These are phyloP conservation scores for Hypselothyrea guttata DNA, from an alignment of 2,888 invertebrate genomes.

Conservation along the genomic window DNA sequence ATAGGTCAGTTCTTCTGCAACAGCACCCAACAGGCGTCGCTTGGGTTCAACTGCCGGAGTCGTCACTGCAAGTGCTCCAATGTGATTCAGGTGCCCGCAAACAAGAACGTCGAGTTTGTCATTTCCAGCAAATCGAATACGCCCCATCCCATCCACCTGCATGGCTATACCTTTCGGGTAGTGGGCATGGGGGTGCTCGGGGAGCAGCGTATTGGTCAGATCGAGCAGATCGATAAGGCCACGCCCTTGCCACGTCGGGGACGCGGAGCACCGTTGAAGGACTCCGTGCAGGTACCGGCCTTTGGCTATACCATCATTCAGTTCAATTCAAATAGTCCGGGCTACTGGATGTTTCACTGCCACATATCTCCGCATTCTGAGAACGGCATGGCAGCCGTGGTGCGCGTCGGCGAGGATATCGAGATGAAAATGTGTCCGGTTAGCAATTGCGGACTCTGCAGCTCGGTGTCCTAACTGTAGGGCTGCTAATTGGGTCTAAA, in stretches of 20 bases:
- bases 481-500: no score
- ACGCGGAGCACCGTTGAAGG: constrained; percentile 73
- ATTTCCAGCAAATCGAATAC: constrained; percentile 67
- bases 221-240: constrained; percentile 71
- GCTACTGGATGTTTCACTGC: constrained; percentile 80
- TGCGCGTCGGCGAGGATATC: constrained; percentile 75
- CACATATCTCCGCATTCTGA: constrained; percentile 79
- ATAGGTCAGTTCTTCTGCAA: constrained; percentile 76
- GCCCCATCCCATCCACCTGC: constrained; percentile 78
- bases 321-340: constrained; percentile 75
- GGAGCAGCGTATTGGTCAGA: constrained; percentile 67
- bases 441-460: constrained; percentile 79
- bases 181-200: constrained; percentile 80
- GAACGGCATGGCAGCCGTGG: constrained; percentile 77
- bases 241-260: constrained; percentile 71
- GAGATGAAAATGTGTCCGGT: constrained; percentile 80
- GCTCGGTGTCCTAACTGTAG: constrained; percentile 56
- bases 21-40: constrained; percentile 62
- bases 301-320: constrained; percentile 79
- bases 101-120: constrained; percentile 74
- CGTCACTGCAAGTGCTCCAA: constrained; percentile 77
- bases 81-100: constrained; percentile 78
- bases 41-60: constrained; percentile 71
- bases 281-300: constrained; percentile 78
- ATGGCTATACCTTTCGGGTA: constrained; percentile 79